These are phyloP conservation scores for Vulpes lagopus DNA, from an alignment of 2,113 vertebrate genomes.

Conservation along the genomic window DNA sequence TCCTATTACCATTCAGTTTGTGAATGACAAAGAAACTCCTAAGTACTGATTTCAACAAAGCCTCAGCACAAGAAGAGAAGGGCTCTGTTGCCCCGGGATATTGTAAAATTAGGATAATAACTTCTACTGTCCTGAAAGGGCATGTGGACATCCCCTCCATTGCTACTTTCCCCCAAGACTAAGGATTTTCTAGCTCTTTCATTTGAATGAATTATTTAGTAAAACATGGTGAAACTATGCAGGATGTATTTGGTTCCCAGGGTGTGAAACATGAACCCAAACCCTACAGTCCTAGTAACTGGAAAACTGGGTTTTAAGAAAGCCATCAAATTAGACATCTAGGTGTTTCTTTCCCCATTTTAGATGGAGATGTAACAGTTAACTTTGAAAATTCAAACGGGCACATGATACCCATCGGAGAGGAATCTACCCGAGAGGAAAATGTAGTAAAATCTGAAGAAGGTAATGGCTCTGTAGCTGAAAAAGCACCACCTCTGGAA, in stretches of 20 bases:
- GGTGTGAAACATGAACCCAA: constrained; percentile 64
- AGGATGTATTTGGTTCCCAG: constrained; percentile 68
- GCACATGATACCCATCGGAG: constrained; percentile 91
- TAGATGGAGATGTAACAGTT: constrained; percentile 91
- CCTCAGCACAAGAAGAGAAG: constrained; percentile 21
- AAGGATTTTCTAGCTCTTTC: constrained; percentile 46
- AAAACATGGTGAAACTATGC: constrained; percentile 55
- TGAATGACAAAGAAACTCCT: constrained; percentile 59
- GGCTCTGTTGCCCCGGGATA: neutral
- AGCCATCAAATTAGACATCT: constrained; percentile 77
- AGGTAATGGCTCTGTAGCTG: constrained; percentile 85
- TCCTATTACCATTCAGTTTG: constrained; percentile 61
- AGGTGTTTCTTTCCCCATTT: constrained; percentile 85
- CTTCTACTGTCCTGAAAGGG: neutral
- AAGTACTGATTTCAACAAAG: constrained; percentile 58
- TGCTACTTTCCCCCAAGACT: neutral
- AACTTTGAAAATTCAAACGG: constrained; percentile 96
- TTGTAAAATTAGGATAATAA: neutral
- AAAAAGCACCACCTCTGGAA: constrained; percentile 83
- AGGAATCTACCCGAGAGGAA: constrained; percentile 91
- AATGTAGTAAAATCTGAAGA: constrained; percentile 91
- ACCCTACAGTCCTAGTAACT: constrained; percentile 19
- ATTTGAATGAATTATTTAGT: constrained; percentile 41
- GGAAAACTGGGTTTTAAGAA: constrained; percentile 63
- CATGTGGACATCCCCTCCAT: neutral